Evolutionary conservation across 2,113 vertebrate species (phyloP).

Genomic region (Mionectes macconnelli): DNA sequence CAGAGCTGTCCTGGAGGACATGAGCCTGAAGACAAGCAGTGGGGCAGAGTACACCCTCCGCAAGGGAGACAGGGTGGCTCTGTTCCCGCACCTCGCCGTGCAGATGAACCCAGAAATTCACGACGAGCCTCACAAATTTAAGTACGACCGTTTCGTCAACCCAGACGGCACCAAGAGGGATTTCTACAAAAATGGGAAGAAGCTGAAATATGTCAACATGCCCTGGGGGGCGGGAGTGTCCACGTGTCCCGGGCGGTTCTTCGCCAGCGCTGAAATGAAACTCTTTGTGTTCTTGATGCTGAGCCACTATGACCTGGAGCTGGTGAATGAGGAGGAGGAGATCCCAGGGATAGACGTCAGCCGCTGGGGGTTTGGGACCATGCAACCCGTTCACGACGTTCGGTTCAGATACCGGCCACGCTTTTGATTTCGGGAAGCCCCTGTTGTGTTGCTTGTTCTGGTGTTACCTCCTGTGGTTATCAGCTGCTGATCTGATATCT

Average conservation of each 20-base stretch:
- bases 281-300: conserved; percentile 88
- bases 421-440: not conserved
- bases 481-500: not conserved
- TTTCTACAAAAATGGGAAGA: conserved; percentile 88
- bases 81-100: conserved; percentile 84
- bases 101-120: conserved; percentile 89
- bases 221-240: conserved; percentile 88
- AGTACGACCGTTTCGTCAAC: conserved; percentile 85
- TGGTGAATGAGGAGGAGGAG: conserved; percentile 72
- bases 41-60: conserved; percentile 77
- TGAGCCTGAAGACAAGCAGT: conserved; percentile 69
- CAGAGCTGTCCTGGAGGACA: conserved; percentile 76
- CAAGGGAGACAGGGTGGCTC: conserved; percentile 78
- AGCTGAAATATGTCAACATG: conserved; percentile 87
- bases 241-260: conserved; percentile 89
- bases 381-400: conserved; percentile 81
- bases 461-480: accelerated
- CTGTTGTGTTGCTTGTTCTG: accelerated
- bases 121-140: conserved; percentile 80
- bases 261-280: conserved; percentile 87
- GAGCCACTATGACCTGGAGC: conserved; percentile 85
- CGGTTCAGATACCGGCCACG: conserved; percentile 80
- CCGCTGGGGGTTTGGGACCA: conserved; percentile 86
- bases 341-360: conserved; percentile 75
- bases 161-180: conserved; percentile 79